phyloP scores from a whole-genome alignment of 2,797 vertebrate species.

The Champsocephalus gunnari region DNA sequence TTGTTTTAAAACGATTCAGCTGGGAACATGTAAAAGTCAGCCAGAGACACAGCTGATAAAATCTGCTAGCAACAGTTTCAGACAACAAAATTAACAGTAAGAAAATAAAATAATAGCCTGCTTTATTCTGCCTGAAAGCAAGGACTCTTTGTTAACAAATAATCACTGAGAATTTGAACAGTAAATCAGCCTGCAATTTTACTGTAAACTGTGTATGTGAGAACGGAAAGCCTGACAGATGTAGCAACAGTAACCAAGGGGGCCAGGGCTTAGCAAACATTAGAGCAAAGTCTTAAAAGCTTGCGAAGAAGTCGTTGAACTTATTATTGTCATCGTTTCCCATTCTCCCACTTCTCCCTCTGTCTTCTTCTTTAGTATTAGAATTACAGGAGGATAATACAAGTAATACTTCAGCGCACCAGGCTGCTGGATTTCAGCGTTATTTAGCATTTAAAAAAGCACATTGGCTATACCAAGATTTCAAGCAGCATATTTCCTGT shows the following conservation, averaged over 20 bases:
- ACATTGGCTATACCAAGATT: background rate
- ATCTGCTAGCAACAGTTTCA: background rate
- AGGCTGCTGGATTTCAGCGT: constrained; percentile 21
- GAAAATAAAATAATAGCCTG: background rate
- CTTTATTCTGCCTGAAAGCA: background rate
- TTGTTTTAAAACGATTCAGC: background rate
- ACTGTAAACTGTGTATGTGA: constrained; percentile 9
- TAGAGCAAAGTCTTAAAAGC: constrained; percentile 2
- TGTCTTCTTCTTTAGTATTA: background rate
- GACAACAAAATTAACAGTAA: no score
- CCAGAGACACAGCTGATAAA: background rate
- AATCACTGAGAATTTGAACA: no score
- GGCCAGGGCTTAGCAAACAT: background rate
- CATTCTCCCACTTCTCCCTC: background rate
- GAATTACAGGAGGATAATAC: constrained; percentile 17
- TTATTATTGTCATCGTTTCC: constrained; percentile 16
- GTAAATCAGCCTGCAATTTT: background rate
- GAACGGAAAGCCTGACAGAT: constrained; percentile 14
- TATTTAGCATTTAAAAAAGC: constrained; percentile 28
- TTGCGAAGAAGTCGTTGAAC: constrained; percentile 21
- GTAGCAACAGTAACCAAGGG: constrained; percentile 3
- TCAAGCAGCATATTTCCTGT: background rate
- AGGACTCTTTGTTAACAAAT: background rate
- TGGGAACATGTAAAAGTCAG: no score
- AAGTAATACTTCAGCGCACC: constrained; percentile 23